Conservation (phyloP, 2,888 invertebrate species). For the Lasiommata megera region DNA sequence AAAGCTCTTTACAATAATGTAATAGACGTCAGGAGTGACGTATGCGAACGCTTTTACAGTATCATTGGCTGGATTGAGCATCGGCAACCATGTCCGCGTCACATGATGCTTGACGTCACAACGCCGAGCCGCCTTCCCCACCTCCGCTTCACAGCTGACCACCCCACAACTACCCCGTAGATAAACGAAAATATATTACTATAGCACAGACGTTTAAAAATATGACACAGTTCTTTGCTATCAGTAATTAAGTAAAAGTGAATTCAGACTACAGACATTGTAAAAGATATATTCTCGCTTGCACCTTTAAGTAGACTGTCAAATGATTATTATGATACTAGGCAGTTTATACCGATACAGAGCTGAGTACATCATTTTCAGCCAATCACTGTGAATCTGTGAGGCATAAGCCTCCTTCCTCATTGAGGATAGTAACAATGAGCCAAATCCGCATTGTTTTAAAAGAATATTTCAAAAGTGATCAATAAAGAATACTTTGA, state of each 20-base stretch:
- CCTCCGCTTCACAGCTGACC: slow-evolving; percentile 21
- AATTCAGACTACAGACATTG: too few species aligned
- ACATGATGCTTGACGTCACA: slow-evolving; percentile 25
- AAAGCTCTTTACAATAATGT: background rate
- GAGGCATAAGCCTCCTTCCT: too few species aligned
- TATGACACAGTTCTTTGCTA: background rate
- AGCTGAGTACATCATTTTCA: too few species aligned
- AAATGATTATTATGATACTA: too few species aligned
- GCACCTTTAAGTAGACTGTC: too few species aligned
- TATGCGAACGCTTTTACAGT: slow-evolving; percentile 12
- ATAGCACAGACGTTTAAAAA: background rate
- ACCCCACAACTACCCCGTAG: background rate
- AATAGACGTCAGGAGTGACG: slow-evolving; percentile 4
- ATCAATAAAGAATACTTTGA: too few species aligned
- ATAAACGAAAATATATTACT: slow-evolving; percentile 2
- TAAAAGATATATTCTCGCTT: too few species aligned
- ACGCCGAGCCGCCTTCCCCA: slow-evolving; percentile 9
- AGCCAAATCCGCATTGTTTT: too few species aligned
- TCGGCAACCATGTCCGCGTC: slow-evolving; percentile 16
- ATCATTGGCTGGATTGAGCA: slow-evolving; percentile 16
- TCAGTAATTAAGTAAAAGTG: background rate
- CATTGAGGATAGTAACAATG: too few species aligned
- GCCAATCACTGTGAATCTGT: too few species aligned
- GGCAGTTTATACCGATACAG: too few species aligned
- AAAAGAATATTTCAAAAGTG: too few species aligned